These are phyloP conservation scores for Saturnia pavonia DNA, from an alignment of 2,888 invertebrate species.

Conservation along the genomic window DNA sequence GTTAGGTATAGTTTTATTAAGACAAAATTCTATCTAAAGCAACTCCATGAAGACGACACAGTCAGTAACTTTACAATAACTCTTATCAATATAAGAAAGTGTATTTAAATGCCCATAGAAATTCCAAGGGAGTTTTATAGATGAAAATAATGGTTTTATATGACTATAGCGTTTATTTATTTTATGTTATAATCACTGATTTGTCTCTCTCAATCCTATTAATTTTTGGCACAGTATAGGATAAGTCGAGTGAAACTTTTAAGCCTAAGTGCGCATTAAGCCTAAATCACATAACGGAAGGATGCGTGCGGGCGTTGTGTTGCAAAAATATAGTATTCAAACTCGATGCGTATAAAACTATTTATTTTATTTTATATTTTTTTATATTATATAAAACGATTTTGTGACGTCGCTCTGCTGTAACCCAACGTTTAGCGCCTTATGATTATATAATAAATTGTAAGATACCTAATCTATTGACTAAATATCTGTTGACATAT, in stretches of 20 bases:
- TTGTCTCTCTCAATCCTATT: conserved; percentile 49
- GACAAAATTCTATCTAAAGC: conserved; percentile 49
- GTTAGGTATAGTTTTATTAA: conserved; percentile 58
- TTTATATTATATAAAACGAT: conserved; percentile 58
- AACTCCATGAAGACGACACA: conserved; percentile 10
- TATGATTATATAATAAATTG: background rate
- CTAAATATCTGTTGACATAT: conserved; percentile 54
- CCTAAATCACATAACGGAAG: conserved; percentile 79
- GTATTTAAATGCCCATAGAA: background rate
- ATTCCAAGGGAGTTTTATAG: background rate
- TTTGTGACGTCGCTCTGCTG: conserved; percentile 28
- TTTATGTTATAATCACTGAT: conserved; percentile 40
- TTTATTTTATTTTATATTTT: conserved; percentile 32
- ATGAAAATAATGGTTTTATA: background rate
- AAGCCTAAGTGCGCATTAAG: conserved; percentile 65
- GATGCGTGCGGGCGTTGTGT: conserved; percentile 68
- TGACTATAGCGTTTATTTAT: background rate
- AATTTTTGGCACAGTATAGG: conserved; percentile 75
- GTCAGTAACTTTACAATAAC: background rate
- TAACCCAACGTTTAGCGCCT: conserved; percentile 14
- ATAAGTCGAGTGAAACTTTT: conserved; percentile 54
- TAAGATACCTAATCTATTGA: conserved; percentile 5
- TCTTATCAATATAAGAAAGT: background rate
- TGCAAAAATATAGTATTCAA: conserved; percentile 68
- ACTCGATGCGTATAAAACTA: conserved; percentile 32